These are phyloP conservation scores for Prionailurus bengalensis DNA, from an alignment of 2,113 vertebrate genomes.

Conservation along the genomic window DNA sequence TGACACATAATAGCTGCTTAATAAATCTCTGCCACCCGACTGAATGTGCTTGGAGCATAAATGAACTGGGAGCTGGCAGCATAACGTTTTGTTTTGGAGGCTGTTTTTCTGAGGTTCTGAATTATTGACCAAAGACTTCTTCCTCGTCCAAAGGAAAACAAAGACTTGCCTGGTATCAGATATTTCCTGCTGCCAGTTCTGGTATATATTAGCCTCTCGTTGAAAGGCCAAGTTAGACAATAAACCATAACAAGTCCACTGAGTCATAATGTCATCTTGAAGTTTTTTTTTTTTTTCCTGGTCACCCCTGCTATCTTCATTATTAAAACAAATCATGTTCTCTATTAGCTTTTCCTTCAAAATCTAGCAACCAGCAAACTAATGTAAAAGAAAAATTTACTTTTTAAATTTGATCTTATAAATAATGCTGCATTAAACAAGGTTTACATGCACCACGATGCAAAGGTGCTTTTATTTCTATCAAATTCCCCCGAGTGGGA, in stretches of 20 bases:
- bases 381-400: background rate
- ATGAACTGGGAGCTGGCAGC: background rate
- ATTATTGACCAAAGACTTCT: background rate
- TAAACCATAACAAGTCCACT: background rate
- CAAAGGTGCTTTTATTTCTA: slow-evolving; percentile 43
- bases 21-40: background rate
- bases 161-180: background rate
- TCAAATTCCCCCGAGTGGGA: background rate
- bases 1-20: background rate
- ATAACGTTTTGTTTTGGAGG: background rate
- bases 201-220: background rate
- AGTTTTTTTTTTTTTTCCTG: background rate
- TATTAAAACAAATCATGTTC: background rate
- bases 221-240: background rate
- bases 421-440: background rate
- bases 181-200: background rate
- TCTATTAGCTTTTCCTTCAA: background rate
- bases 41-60: background rate
- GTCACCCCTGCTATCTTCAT: background rate
- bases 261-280: background rate
- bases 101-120: background rate
- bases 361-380: background rate
- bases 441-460: background rate
- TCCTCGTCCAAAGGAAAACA: slow-evolving; percentile 13
- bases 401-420: background rate